Percentiles rank a stretch among this genome's conserved stretches.
These are phyloP conservation scores for Malthinus flaveolus DNA, from an alignment of 2,888 invertebrate species.

Conservation along the genomic window DNA sequence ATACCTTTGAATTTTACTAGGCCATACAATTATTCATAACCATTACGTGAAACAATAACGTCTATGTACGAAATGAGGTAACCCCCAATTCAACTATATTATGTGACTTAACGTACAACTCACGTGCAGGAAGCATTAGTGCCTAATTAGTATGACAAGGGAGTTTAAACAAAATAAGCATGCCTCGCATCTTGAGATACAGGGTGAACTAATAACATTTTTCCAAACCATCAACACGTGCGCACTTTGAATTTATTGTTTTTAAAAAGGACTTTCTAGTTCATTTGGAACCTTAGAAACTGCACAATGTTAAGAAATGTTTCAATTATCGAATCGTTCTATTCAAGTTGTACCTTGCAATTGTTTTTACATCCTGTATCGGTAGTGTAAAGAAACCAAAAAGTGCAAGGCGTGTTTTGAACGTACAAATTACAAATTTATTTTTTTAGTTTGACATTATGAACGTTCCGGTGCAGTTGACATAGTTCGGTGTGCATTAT, in stretches of 20 bases:
- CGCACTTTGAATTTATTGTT: no score
- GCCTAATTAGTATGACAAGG: constrained; percentile 1
- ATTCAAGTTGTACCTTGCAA: not conserved
- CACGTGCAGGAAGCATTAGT: not conserved
- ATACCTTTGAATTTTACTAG: no score
- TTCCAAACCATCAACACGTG: no score
- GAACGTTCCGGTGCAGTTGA: no score
- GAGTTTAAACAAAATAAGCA: not conserved
- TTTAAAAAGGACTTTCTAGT: no score
- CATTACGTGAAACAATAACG: not conserved
- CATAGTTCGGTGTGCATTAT: no score
- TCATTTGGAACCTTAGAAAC: no score
- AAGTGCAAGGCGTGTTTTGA: not conserved
- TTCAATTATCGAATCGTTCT: not conserved
- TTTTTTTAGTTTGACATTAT: not conserved
- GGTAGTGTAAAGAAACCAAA: not conserved
- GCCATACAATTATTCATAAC: not conserved
- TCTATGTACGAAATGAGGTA: not conserved
- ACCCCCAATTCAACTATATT: not conserved
- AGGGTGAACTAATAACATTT: no score
- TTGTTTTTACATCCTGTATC: not conserved
- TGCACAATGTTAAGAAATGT: not conserved
- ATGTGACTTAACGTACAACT: not conserved
- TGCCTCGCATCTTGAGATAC: no score
- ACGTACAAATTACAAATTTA: not conserved